Base-by-base conservation (phyloP, 1,140 invertebrate species). In the Ceratosolen fusciceps region DNA sequence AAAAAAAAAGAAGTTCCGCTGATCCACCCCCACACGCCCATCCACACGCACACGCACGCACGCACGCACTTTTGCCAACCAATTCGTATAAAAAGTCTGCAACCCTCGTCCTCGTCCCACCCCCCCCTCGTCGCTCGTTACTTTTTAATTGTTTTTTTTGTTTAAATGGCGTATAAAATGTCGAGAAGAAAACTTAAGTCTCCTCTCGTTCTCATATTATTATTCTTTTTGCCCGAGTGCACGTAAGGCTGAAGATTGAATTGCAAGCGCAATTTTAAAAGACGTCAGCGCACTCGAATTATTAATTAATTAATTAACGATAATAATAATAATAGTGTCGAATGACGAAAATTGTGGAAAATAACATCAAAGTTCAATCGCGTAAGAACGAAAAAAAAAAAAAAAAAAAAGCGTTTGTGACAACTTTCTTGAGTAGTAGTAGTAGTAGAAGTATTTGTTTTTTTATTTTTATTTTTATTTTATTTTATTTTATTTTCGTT, bases 11-110 rank as follows among this genome's bases (percentile, higher is more conserved):
- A n/a, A n/a, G n/a, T n/a, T n/a, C n/a, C n/a, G n/a, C n/a, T n/a
- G n/a, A n/a, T n/a, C n/a, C n/a, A n/a, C n/a, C n/a, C n/a, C n/a
- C n/a, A n/a, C n/a, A n/a, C n/a, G n/a, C n/a, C n/a, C n/a, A n/a
- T n/a, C n/a, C n/a, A n/a, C n/a, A n/a, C n/a, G 47, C 52, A 71
- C 70, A 77, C 24, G 21, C n/a, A n/a, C n/a, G n/a, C n/a, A n/a
- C n/a, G n/a, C n/a, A n/a, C n/a, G n/a, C n/a, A n/a, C n/a, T n/a
- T n/a, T n/a, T n/a, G n/a, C n/a, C n/a, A n/a, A n/a, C n/a, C n/a
- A n/a, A n/a, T n/a, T 54, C 31, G 29, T 79, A 79, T 79, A 79
- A 79, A 79, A 79, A 72, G 65, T 52, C 37, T 39, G n/a, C n/a
- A n/a, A n/a, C n/a, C 19, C 54, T 43, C 10, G 29, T 43, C 29